Base-by-base conservation (phyloP, 2,797 vertebrate genomes). In the Acipenser transmontanus region DNA sequence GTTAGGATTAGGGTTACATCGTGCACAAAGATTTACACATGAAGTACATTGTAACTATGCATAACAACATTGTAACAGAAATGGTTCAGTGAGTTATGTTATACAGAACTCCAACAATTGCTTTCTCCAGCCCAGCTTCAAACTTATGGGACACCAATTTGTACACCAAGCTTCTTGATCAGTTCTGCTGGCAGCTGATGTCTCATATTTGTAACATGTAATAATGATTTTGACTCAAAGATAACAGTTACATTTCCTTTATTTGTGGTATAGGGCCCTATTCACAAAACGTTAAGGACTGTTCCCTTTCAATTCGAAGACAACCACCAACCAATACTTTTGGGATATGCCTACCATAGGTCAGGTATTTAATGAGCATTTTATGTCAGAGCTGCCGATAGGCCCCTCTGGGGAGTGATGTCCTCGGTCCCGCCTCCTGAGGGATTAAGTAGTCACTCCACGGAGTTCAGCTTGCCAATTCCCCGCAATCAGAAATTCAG, bases 1-100 rank as follows among this genome's bases (percentile, higher is more conserved):
- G 34, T 34, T 34, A 34, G 34, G 34, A 34, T 34, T 34, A 34
- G 34, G 34, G 34, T 34, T 34, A 34, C 34, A 34, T 34, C 4
- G 2, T 34, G 34, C 34, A 34, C 34, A 34, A 34, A 34, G 34
- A 34, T 34, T 34, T 34, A 34, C 34, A 34, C 34, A 3, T 34
- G 34, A 34, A 34, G 34, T 34, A 34, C 34, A 63, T 59, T 14
- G 64, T 61, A 69, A 60, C 64, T n/a, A 54, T 47, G 20, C 64
- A 64, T 59, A 67, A 69, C 52, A 69, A 62, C 69, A 70, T 65
- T 66, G 63, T 56, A 62, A 72, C 62, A 63, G 81, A 78, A 83
- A 82, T 62, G 81, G 78, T 84, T 76, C 81, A 75, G 69, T 86
- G 81, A 76, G 72, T 85, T 76, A 80, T 74, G 85, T 88, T 87